Base-by-base conservation (phyloP, 2,888 invertebrate species). In the Stenotaenia linearis region DNA sequence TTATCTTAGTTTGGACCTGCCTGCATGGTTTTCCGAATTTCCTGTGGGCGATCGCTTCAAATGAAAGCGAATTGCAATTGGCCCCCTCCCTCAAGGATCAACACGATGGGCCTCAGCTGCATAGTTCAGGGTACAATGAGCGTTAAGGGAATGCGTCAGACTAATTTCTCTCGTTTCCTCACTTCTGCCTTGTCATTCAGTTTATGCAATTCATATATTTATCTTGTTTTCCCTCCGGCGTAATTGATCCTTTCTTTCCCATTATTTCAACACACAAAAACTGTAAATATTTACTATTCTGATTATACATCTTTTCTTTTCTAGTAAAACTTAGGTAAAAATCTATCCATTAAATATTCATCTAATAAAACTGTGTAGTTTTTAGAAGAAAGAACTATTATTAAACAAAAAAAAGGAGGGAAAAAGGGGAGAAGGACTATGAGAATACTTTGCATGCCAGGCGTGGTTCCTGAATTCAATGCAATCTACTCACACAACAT, bases 21-120 rank as follows among this genome's bases (percentile, higher is more conserved):
- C 77, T 37, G 77, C 77, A 77, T 77, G 77, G 77, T 77, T 77
- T 77, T 77, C 77, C 45, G 77, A 77, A 77, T 77, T 77, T 77
- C 77, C 77, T 77, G 77, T 77, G 77, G 77, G 77, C 77, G 77
- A 77, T 77, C 45, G 40, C 40, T 45, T 28, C 77, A 77, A 77
- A 77, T 77, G 40, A 77, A 77, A 45, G 37, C 35, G 45, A 35
- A 77, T 77, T 77, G 40, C 28, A 28, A 45, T 45, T 77, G 45
- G 76, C 76, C 76, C 37, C 76, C 35, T 75, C 35, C 37, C 45
- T 37, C 45, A 77, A 37, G 77, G 40, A 40, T 45, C 40, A 40
- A 28, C 45, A 23, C 37, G 45, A 77, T 77, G 77, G 77, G 77
- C 37, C 77, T 77, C 77, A 77, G 77, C 77, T 77, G 77, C 77